Percentiles rank a stretch among this genome's conserved stretches.
Conservation (phyloP, 2,888 invertebrate species). For the Megalurothrips usitatus region DNA sequence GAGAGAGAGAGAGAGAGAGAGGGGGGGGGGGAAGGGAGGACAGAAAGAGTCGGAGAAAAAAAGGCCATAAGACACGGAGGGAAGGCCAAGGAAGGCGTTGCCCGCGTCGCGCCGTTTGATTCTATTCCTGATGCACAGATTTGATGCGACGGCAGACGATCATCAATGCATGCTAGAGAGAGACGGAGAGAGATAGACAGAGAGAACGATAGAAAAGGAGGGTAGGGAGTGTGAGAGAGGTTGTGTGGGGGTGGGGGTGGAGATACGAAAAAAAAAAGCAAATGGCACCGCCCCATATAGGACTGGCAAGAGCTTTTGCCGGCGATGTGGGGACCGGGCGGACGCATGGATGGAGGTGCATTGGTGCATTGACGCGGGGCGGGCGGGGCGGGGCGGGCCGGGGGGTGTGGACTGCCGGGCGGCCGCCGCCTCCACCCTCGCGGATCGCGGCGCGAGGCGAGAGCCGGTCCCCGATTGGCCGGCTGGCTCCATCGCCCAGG, state of each 20-base stretch:
- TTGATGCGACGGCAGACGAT: conserved; percentile 4
- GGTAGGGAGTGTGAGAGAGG: background rate
- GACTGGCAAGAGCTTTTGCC: too few relatives aligned
- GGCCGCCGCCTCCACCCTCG: too few relatives aligned
- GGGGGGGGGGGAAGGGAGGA: too few relatives aligned
- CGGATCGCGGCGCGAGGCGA: background rate
- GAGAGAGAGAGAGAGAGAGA: too few relatives aligned
- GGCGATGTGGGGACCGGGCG: too few relatives aligned
- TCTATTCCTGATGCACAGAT: conserved; percentile 22
- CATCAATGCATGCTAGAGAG: background rate
- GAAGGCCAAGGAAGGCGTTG: too few relatives aligned
- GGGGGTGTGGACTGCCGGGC: too few relatives aligned
- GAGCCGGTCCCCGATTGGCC: background rate
- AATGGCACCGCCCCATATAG: background rate
- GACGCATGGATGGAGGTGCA: too few relatives aligned
- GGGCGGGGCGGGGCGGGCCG: background rate
- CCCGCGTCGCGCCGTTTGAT: background rate
- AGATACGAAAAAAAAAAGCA: background rate
- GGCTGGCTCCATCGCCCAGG: background rate
- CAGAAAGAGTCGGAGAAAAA: too few relatives aligned
- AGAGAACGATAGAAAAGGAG: background rate
- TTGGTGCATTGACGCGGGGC: background rate
- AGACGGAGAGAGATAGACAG: background rate
- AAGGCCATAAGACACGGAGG: too few relatives aligned
- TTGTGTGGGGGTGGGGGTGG: too few relatives aligned